Evolutionary conservation across 2,888 invertebrate genomes (phyloP).

Genomic region (Heliconius cydno): DNA sequence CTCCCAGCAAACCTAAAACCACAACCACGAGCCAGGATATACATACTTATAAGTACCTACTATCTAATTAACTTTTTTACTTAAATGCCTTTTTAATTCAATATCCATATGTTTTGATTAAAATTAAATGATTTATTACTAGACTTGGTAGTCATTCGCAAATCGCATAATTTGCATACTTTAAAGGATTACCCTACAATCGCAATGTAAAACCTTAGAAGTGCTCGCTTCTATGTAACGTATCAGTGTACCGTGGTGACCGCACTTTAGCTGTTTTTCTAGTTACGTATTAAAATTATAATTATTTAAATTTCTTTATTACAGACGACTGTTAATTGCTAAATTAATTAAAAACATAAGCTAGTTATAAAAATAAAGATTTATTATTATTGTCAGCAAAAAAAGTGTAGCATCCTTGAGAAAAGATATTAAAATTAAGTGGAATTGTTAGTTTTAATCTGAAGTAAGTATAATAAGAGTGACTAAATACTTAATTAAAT

Average conservation of each 20-base stretch:
- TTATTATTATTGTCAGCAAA: neutral
- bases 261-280: neutral
- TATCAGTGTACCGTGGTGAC: neutral
- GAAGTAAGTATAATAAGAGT: neutral
- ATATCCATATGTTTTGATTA: neutral
- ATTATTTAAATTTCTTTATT: neutral
- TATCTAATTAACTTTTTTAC: too few species aligned
- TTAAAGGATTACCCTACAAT: conserved; percentile 19
- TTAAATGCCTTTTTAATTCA: neutral
- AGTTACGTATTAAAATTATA: neutral
- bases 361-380: neutral
- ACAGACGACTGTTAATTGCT: neutral
- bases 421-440: neutral
- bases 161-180: conserved; percentile 20
- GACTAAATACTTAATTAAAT: neutral
- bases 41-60: too few species aligned
- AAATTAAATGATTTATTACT: neutral
- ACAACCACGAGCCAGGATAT: too few species aligned
- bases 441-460: neutral
- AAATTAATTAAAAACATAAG: neutral
- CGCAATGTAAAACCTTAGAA: conserved; percentile 16
- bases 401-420: neutral
- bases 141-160: neutral
- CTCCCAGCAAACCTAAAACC: too few species aligned
- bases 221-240: conserved; percentile 1